A percentile compares a stretch with the other conserved stretches of the same genome.
Conservation (phyloP, 2,113 vertebrate species). For the Colinus virginianus region DNA sequence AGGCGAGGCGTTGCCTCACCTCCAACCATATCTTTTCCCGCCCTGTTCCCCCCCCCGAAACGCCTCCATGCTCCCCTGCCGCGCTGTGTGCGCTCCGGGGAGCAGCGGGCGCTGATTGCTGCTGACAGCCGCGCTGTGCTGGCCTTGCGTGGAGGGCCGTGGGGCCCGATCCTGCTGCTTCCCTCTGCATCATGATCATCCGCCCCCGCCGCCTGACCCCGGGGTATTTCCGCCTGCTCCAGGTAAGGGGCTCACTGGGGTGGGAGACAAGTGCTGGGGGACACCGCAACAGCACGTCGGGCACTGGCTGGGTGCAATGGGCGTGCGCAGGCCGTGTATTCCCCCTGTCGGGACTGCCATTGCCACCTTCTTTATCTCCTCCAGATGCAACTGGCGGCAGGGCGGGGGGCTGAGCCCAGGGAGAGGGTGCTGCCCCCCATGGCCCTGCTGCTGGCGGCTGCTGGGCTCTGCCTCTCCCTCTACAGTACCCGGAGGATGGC, state of each 20-base stretch:
- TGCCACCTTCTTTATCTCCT: not conserved
- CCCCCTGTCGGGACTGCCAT: fast-evolving
- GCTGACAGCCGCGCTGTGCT: conserved; percentile 74
- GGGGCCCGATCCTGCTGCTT: not conserved
- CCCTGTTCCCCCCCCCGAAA: not conserved
- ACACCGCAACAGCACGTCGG: not conserved
- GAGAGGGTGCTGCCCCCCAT: conserved; percentile 85
- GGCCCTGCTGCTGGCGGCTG: conserved; percentile 90
- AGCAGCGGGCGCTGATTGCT: conserved; percentile 76
- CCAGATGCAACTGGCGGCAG: conserved; percentile 91
- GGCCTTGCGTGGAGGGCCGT: not conserved
- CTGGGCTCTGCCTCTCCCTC: conserved; percentile 90
- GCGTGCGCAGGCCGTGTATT: not conserved
- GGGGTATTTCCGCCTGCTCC: conserved; percentile 92
- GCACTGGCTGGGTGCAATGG: not conserved
- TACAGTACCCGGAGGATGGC: conserved; percentile 93
- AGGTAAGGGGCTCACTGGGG: conserved; percentile 75
- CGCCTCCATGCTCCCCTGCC: not conserved
- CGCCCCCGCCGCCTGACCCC: conserved; percentile 91
- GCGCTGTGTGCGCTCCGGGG: conserved; percentile 41
- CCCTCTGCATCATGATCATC: conserved; percentile 82
- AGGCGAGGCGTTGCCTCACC: not conserved
- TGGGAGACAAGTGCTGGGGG: not conserved
- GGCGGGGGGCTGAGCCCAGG: conserved; percentile 83
- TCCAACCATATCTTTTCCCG: fast-evolving